Conservation (phyloP, 2,797 vertebrate genomes). For the Poecilia picta region DNA sequence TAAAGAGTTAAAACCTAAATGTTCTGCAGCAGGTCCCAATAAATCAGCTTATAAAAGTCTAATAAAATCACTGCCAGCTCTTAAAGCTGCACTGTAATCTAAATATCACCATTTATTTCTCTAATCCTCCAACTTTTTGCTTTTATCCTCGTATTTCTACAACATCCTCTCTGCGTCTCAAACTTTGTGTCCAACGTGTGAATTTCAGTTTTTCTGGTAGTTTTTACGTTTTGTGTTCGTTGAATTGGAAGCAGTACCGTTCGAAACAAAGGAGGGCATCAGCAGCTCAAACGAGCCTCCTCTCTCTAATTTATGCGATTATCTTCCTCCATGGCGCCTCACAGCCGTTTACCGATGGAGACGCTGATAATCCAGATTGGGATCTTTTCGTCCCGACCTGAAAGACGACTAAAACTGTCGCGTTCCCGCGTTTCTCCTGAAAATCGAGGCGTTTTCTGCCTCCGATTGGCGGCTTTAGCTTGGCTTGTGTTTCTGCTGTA, state of each 20-base stretch:
- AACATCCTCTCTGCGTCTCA: too few species aligned
- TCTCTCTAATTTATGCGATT: conserved; percentile 61
- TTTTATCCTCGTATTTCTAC: background rate
- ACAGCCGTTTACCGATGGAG: conserved; percentile 41
- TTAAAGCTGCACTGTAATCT: background rate
- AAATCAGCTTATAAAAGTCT: background rate
- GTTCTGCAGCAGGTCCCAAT: background rate
- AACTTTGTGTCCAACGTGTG: too few species aligned
- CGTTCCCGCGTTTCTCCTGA: background rate
- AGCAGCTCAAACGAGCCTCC: conserved; percentile 43
- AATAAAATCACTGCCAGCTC: background rate
- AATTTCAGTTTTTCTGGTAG: too few species aligned
- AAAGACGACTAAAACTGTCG: conserved; percentile 11
- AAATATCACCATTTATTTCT: background rate
- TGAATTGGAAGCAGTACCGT: background rate
- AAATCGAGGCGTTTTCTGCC: conserved; percentile 25
- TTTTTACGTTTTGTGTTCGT: background rate
- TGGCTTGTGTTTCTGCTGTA: conserved; percentile 26
- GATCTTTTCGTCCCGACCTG: conserved; percentile 9
- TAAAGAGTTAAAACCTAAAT: too few species aligned
- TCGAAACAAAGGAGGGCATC: conserved; percentile 56
- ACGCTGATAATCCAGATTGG: conserved; percentile 37
- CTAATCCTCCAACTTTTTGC: background rate
- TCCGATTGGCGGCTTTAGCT: conserved; percentile 20
- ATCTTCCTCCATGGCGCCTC: conserved; percentile 49